Percentiles rank a stretch among this genome's conserved stretches.
These are phyloP conservation scores for Loris lydekkerianus DNA, from an alignment of 2,797 vertebrate genomes.

Conservation along the genomic window DNA sequence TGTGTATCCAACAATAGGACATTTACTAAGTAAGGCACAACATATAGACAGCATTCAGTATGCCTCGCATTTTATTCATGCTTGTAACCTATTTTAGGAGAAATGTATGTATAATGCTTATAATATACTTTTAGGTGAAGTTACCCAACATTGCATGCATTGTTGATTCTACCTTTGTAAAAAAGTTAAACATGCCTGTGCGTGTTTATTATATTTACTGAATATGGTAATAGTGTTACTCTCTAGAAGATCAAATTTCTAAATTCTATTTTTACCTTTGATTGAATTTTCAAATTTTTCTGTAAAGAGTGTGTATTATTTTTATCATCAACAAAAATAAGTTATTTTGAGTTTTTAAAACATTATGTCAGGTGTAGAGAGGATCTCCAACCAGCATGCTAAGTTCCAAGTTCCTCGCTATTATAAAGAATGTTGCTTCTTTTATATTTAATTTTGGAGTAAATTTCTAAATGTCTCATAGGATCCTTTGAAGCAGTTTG, in stretches of 20 bases:
- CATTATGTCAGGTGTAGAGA: neutral
- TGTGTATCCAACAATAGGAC: neutral
- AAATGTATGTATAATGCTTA: conserved; percentile 18
- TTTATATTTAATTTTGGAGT: conserved; percentile 27
- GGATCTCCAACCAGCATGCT: neutral
- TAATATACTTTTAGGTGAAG: neutral
- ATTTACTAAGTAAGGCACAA: conserved; percentile 19
- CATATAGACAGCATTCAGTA: neutral
- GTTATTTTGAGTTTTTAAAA: conserved; percentile 55
- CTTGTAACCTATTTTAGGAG: conserved; percentile 43
- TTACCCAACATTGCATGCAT: neutral
- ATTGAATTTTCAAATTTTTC: conserved; percentile 56
- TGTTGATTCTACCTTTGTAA: conserved; percentile 45
- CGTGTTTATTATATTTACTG: neutral
- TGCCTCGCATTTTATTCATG: neutral
- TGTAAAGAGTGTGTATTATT: neutral
- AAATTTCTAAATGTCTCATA: neutral
- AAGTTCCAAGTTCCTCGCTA: neutral
- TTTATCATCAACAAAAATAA: conserved; percentile 51
- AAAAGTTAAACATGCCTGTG: neutral
- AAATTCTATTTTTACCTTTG: conserved; percentile 6
- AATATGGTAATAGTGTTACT: conserved; percentile 39
- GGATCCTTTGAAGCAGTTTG: neutral
- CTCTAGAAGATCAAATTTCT: conserved; percentile 26
- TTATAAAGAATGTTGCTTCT: neutral